Percentiles rank a stretch among this genome's conserved stretches.
phyloP scores from a whole-genome alignment of 2,797 vertebrate species.

The Pteronotus mesoamericanus region DNA sequence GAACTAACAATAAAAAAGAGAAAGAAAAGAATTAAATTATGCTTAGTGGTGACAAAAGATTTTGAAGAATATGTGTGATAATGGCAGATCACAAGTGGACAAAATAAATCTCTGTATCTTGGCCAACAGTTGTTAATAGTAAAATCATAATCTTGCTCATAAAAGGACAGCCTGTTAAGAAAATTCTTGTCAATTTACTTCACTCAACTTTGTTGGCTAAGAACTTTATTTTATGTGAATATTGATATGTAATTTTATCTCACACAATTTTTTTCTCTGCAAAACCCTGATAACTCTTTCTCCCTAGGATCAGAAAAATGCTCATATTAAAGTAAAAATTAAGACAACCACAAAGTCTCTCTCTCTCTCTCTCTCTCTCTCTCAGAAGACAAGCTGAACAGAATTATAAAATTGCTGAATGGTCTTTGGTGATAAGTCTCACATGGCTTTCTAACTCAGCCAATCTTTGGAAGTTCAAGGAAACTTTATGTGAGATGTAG shows the following conservation, averaged over 20 bases:
- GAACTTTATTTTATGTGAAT: conserved; percentile 17
- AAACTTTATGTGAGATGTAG: background rate
- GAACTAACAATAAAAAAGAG: background rate
- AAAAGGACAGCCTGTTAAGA: background rate
- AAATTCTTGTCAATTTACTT: background rate
- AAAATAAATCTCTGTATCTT: background rate
- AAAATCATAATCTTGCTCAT: conserved; percentile 6
- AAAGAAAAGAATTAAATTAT: background rate
- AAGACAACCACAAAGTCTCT: background rate
- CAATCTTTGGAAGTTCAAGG: conserved; percentile 20
- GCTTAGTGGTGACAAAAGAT: background rate
- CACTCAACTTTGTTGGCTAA: background rate
- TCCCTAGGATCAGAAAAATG: background rate
- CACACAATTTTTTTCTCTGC: background rate
- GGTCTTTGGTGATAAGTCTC: background rate
- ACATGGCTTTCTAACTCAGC: background rate
- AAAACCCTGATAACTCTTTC: background rate
- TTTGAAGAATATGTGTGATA: background rate
- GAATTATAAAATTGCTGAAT: background rate
- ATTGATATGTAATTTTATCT: background rate
- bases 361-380: background rate
- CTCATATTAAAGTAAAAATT: background rate
- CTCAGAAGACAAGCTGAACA: background rate
- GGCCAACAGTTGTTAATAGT: background rate
- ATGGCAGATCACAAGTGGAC: background rate